Conservation (phyloP, 2,797 vertebrate species). For the Martes flavigula region DNA sequence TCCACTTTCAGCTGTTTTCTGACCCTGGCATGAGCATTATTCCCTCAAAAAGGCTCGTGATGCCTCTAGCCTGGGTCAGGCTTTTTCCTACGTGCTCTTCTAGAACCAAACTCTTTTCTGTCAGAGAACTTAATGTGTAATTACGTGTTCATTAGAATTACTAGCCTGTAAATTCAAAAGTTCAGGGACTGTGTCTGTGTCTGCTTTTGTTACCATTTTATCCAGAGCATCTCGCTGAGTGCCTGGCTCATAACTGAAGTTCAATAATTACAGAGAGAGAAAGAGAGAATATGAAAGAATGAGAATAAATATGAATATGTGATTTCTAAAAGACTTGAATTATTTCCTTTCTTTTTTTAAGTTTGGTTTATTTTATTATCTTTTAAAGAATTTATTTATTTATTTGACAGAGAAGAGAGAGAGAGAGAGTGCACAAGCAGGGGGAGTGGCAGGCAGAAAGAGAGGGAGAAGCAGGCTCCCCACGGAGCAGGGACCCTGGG, state of each 20-base stretch:
- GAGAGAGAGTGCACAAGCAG: neutral
- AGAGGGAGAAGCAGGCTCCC: neutral
- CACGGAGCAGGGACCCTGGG: no score
- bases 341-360: neutral
- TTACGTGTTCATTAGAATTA: neutral
- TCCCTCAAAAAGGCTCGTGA: neutral
- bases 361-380: neutral
- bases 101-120: neutral
- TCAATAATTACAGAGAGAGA: neutral
- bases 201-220: neutral
- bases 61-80: neutral
- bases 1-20: neutral
- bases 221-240: neutral
- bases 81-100: neutral
- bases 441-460: no score
- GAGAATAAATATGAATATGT: slow-evolving; percentile 9
- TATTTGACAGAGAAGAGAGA: neutral
- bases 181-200: neutral
- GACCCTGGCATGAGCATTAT: neutral
- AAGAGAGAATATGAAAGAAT: neutral
- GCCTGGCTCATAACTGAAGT: neutral
- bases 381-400: neutral
- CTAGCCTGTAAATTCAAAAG: neutral
- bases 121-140: neutral
- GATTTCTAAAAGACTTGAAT: neutral